A percentile compares a stretch with the other conserved stretches of the same genome.
These are phyloP conservation scores for Hozukius guyotensis DNA, from an alignment of 2,797 vertebrate species.

Conservation along the genomic window DNA sequence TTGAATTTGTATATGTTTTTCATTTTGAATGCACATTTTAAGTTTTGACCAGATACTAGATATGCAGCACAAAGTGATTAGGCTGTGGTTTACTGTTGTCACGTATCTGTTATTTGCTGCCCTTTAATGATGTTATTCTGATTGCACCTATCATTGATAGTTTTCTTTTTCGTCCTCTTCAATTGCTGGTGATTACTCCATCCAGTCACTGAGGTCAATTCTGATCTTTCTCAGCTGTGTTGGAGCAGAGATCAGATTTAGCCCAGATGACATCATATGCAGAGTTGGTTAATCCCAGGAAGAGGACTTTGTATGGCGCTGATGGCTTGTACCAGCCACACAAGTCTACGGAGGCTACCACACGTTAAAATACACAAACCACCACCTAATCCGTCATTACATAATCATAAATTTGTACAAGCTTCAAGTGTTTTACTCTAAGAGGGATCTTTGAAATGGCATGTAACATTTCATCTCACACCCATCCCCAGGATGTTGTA, in stretches of 20 bases:
- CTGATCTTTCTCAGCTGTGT: conserved; percentile 52
- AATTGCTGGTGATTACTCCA: conserved; percentile 12
- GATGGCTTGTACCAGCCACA: conserved; percentile 34
- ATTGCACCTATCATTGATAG: conserved; percentile 3
- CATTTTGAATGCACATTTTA: neutral
- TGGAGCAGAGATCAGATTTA: conserved; percentile 65
- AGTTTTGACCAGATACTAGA: neutral
- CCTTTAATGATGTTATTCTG: neutral
- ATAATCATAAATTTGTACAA: conserved; percentile 61
- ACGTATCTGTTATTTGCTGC: neutral
- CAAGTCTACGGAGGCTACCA: conserved; percentile 28
- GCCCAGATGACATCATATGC: conserved; percentile 64
- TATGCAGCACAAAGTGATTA: neutral
- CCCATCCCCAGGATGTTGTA: conserved; percentile 13
- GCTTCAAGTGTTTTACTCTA: conserved; percentile 54
- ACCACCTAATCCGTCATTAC: conserved; percentile 62
- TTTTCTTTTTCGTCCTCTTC: neutral
- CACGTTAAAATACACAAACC: conserved; percentile 59
- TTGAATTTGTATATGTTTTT: neutral
- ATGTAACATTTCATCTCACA: conserved; percentile 32
- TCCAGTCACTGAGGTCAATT: conserved; percentile 26
- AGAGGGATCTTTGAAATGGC: conserved; percentile 56
- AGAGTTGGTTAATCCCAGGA: conserved; percentile 68
- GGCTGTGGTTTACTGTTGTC: neutral
- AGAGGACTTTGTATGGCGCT: conserved; percentile 51